Evolutionary conservation across 2,113 vertebrate genomes (phyloP).

Genomic region (Channa maculata): DNA sequence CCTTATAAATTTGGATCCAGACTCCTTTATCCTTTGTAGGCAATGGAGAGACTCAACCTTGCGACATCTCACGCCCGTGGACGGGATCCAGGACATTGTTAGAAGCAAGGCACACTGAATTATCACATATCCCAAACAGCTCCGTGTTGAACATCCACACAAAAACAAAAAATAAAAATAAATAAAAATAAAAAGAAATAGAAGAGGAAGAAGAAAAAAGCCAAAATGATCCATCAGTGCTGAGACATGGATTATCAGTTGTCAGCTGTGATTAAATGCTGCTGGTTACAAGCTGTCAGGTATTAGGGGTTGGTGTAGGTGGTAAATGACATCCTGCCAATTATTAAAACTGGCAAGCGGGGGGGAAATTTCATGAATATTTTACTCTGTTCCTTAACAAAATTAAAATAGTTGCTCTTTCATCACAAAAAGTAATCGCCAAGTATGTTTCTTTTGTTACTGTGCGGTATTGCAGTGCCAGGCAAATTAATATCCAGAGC

Average conservation of each 20-base stretch:
- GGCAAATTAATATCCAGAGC: conserved; percentile 15
- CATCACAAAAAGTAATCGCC: conserved; percentile 38
- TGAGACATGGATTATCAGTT: conserved; percentile 75
- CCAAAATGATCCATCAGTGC: conserved; percentile 55
- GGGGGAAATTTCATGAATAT: conserved; percentile 54
- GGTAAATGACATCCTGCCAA: conserved; percentile 69
- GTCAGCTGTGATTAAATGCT: conserved; percentile 78
- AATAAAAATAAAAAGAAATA: conserved; percentile 27
- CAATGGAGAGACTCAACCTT: conserved; percentile 54
- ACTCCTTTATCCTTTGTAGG: conserved; percentile 58
- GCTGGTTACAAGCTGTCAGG: conserved; percentile 78
- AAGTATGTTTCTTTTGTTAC: conserved; percentile 9
- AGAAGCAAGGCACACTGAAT: conserved; percentile 71
- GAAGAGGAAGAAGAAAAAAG: conserved; percentile 27
- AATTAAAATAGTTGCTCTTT: conserved; percentile 57
- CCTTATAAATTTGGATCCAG: conserved; percentile 72
- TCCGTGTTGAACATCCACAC: conserved; percentile 39
- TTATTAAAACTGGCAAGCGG: conserved; percentile 74
- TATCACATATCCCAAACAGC: conserved; percentile 64
- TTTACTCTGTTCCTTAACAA: conserved; percentile 46
- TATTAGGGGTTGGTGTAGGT: conserved; percentile 72
- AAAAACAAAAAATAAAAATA: conserved; percentile 31
- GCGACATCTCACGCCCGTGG: conserved; percentile 60
- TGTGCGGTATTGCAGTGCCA: conserved; percentile 18
- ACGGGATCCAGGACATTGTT: conserved; percentile 58